Evolutionary conservation across 2,888 invertebrate species (phyloP), one percentile per base, ranked within the genome.

Genomic region (Liposcelis brunnea): DNA sequence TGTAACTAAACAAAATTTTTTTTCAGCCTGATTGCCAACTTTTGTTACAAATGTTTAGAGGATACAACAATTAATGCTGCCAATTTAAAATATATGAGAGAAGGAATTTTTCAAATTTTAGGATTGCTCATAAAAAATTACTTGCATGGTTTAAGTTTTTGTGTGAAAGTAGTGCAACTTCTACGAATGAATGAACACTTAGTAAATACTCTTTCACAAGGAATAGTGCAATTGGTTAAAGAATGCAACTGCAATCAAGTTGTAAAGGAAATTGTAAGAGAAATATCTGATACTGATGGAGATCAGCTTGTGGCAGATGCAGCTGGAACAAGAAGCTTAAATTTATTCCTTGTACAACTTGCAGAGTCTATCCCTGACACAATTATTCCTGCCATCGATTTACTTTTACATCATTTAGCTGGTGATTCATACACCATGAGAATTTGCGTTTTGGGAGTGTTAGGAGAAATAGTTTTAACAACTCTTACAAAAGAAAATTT

Each of bases 81-180:
- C 65, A 61, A 73, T 34, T 64, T 76, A 52, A 80, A 79, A 51
- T 65, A 72, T 40, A 66, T 71, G 0, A 69, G 76, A 48, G 77
- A 79, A 52, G 77, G 78, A 11, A 70, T 89, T 4, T 78, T 80
- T 57, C 77, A 85, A 68, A 74, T 90, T 33, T 67, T 93, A 48
- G 89, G 86, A 11, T 70, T 75, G 2, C 70, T 89, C 37, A 75
- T 90, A 15, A 86, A 83, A 59, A 75, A 74, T 43, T 87, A 86
- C 59, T 85, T 83, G 58, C 86, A 91, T 63, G 82, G 82, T 1
- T 71, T 80, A 36, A 74, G 77, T 26, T 85, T 83, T 59, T 72
- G 81, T 1, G 74, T 81, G 5, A 77, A 79, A 56, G 68, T 83
- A 47, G 74, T 61, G 54, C 72, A 86, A 73, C 59, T 84, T 43